These are phyloP conservation scores for Psix sp. DNA, from an alignment of 1,140 invertebrate genomes.

Conservation along the genomic window DNA sequence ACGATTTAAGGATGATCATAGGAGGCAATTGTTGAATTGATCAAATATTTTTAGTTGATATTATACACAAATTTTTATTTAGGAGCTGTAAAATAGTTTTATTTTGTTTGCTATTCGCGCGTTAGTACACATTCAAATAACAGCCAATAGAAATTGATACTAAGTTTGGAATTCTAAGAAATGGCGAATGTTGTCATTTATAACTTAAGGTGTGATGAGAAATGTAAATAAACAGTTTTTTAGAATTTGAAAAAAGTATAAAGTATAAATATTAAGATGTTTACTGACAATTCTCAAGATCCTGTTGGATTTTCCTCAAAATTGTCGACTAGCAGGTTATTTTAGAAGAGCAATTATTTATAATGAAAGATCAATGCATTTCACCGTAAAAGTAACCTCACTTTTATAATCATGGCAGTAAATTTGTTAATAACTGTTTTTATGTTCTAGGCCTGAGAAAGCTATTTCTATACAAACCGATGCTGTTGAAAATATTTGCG, in stretches of 20 bases:
- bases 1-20: too few relatives aligned
- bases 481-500: slow-evolving; percentile 58
- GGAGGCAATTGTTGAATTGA: too few relatives aligned
- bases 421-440: too few relatives aligned
- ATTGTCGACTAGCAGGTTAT: slow-evolving; percentile 63
- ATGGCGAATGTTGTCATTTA: slow-evolving; percentile 24
- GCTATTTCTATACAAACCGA: slow-evolving; percentile 67
- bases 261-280: slow-evolving; percentile 65
- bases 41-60: too few relatives aligned
- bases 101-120: too few relatives aligned
- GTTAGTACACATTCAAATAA: slow-evolving; percentile 13
- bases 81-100: too few relatives aligned
- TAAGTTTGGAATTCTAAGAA: neutral
- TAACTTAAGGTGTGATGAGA: neutral
- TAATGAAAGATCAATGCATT: neutral
- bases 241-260: neutral
- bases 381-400: neutral
- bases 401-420: too few relatives aligned
- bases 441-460: slow-evolving; percentile 55
- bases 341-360: slow-evolving; percentile 6
- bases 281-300: slow-evolving; percentile 62
- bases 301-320: slow-evolving; percentile 66
- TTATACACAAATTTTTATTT: too few relatives aligned
- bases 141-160: slow-evolving; percentile 15
- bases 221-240: slow-evolving; percentile 6